phyloP scores from a whole-genome alignment of 2,797 vertebrate genomes.

The Chromis chromis region DNA sequence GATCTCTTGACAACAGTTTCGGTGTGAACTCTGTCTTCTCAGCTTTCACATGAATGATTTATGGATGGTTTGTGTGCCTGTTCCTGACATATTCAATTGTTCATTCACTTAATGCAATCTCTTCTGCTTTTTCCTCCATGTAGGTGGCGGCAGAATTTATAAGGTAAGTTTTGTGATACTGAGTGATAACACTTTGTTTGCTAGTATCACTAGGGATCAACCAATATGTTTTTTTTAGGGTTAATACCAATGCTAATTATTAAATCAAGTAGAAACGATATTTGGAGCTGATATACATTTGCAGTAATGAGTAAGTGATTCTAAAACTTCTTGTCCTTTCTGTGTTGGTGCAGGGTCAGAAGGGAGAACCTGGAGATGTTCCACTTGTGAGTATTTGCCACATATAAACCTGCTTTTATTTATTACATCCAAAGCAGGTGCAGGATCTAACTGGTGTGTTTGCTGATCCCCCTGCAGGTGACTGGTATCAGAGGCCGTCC shows the following conservation, averaged over 20 bases:
- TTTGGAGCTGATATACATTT: no score
- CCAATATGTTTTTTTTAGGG: no score
- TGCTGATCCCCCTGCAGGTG: conserved; percentile 82
- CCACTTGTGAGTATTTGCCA: conserved; percentile 88
- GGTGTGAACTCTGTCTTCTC: background rate
- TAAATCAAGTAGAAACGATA: no score
- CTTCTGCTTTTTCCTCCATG: conserved; percentile 51
- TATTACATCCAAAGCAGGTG: background rate
- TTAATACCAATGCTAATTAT: no score
- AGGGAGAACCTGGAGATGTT: conserved; percentile 96
- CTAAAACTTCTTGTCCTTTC: background rate
- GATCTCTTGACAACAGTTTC: background rate
- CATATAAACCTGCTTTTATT: background rate
- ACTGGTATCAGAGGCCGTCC: conserved; percentile 92
- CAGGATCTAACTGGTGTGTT: conserved; percentile 11
- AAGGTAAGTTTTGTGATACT: conserved; percentile 84
- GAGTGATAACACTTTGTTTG: background rate
- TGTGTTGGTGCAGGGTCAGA: conserved; percentile 89
- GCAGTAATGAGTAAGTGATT: no score
- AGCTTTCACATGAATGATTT: background rate
- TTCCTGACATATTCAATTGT: background rate
- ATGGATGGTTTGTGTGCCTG: background rate
- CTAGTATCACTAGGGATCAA: background rate
- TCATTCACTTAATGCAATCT: background rate
- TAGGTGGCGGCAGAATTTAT: conserved; percentile 83